These are phyloP conservation scores for Actenoides lindsayi DNA, from an alignment of 2,113 vertebrate genomes.

Conservation along the genomic window DNA sequence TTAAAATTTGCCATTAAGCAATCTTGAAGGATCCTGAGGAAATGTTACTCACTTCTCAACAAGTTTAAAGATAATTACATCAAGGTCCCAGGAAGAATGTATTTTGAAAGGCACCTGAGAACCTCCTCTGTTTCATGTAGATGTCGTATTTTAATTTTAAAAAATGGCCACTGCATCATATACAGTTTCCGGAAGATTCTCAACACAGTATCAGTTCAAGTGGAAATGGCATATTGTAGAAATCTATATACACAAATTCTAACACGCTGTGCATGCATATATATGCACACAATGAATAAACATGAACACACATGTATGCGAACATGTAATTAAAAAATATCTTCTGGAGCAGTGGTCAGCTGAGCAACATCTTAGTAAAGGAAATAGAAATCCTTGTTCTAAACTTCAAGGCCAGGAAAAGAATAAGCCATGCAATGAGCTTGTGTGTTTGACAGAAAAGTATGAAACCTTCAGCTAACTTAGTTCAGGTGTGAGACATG, in stretches of 20 bases:
- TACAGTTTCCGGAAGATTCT: background rate
- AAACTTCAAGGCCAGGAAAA: background rate
- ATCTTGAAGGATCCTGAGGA: background rate
- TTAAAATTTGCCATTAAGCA: background rate
- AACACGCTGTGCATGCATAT: too few relatives aligned
- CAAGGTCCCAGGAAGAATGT: background rate
- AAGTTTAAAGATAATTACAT: background rate
- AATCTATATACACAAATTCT: background rate
- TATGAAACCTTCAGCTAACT: background rate
- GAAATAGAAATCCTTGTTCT: background rate
- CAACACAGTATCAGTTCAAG: background rate
- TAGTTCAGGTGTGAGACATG: background rate
- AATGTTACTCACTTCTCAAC: background rate
- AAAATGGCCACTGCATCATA: background rate
- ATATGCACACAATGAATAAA: background rate
- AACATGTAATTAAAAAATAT: background rate
- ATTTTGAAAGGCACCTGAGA: background rate
- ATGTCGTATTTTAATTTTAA: background rate
- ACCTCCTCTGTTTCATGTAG: background rate
- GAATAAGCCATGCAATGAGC: accelerated
- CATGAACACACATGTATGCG: accelerated
- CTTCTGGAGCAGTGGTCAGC: background rate
- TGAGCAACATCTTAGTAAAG: background rate
- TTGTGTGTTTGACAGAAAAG: background rate
- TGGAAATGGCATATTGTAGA: background rate